These are phyloP conservation scores for Dorcus hopei DNA, from an alignment of 2,888 invertebrate genomes.

Conservation along the genomic window DNA sequence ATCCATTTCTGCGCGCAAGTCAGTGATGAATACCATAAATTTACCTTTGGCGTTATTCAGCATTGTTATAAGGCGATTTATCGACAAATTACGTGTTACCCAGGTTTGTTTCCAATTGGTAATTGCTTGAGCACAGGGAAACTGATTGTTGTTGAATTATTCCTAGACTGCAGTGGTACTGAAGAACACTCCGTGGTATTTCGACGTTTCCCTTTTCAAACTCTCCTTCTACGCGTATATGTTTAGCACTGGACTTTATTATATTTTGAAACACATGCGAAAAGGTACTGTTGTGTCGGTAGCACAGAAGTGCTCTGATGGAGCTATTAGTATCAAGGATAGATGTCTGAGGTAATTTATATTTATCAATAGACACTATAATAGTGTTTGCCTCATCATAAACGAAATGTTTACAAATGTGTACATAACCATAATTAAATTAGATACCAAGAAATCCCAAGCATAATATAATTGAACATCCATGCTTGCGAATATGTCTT, in stretches of 20 bases:
- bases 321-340: slow-evolving; percentile 6
- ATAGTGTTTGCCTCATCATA: too few species aligned
- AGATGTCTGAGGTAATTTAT: slow-evolving; percentile 7
- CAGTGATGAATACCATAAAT: slow-evolving; percentile 13
- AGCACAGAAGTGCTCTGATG: slow-evolving; percentile 6
- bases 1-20: background rate
- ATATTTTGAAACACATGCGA: slow-evolving; percentile 11
- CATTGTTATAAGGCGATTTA: slow-evolving; percentile 14
- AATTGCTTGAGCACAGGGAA: background rate
- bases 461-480: too few species aligned
- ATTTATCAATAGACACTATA: background rate
- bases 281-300: slow-evolving; percentile 12
- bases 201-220: slow-evolving; percentile 6
- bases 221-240: slow-evolving; percentile 11
- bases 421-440: too few species aligned
- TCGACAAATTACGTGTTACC: slow-evolving; percentile 13
- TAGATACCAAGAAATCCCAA: too few species aligned
- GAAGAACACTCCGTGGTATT: slow-evolving; percentile 5
- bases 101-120: slow-evolving; percentile 8
- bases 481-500: too few species aligned
- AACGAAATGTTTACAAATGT: background rate
- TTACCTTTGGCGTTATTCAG: slow-evolving; percentile 12
- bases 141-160: background rate
- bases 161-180: slow-evolving; percentile 6
- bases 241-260: slow-evolving; percentile 9